A percentile compares a stretch with the other conserved stretches of the same genome.
phyloP scores from a whole-genome alignment of 2,888 invertebrate genomes.

The Brachynemurus nebulosus region DNA sequence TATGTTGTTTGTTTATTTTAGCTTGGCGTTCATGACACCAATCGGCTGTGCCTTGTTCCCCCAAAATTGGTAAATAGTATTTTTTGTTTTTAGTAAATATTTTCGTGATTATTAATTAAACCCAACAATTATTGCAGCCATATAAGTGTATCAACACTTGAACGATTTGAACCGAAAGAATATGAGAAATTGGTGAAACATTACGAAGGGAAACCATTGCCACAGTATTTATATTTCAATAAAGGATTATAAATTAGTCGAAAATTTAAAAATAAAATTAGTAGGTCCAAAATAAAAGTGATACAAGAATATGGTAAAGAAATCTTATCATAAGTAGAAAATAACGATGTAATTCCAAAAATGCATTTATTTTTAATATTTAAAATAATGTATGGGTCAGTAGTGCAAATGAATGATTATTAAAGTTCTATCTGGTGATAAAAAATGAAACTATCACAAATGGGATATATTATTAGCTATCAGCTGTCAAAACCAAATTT shows the following conservation, averaged over 20 bases:
- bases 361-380: too few species aligned
- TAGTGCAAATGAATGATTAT: too few species aligned
- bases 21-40: conserved; percentile 76
- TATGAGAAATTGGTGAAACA: conserved; percentile 55
- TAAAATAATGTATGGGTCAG: too few species aligned
- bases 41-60: conserved; percentile 76
- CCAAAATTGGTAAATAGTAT: conserved; percentile 57
- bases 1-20: conserved; percentile 32
- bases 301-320: too few species aligned
- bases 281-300: too few species aligned
- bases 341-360: too few species aligned
- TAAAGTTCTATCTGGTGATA: too few species aligned
- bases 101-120: neutral
- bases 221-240: conserved; percentile 69
- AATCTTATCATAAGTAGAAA: too few species aligned
- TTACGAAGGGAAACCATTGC: conserved; percentile 46
- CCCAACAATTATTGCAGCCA: conserved; percentile 38
- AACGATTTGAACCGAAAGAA: conserved; percentile 57
- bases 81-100: neutral
- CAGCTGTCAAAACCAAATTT: too few species aligned
- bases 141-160: conserved; percentile 53
- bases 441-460: too few species aligned
- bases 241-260: conserved; percentile 64
- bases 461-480: too few species aligned
- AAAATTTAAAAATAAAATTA: too few species aligned